Evolutionary conservation across 2,888 invertebrate genomes (phyloP).

Genomic region (Cataglyphis livida): DNA sequence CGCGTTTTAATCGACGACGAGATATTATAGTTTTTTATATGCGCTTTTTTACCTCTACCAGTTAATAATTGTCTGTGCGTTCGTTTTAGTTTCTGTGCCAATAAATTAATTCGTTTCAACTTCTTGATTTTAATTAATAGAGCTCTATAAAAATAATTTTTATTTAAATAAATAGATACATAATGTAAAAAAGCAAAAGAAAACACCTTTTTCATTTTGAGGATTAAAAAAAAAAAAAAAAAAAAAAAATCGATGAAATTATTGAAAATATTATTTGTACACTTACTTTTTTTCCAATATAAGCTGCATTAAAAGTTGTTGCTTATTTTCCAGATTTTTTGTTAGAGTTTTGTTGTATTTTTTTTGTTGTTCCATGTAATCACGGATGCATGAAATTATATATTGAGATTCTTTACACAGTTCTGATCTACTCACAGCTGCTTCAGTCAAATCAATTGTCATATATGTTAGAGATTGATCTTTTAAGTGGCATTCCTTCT

Average conservation of each 20-base stretch:
- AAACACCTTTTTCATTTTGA: conserved; percentile 1
- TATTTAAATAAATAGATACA: conserved; percentile 16
- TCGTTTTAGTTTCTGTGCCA: conserved; percentile 68
- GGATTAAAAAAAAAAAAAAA: not conserved
- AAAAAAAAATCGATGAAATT: not conserved
- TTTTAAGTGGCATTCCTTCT: conserved; percentile 78
- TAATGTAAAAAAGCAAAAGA: not conserved
- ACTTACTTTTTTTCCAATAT: conserved; percentile 79
- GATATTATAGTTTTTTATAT: conserved; percentile 55
- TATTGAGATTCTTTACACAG: conserved; percentile 79
- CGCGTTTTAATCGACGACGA: conserved; percentile 32
- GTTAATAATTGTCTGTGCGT: conserved; percentile 51
- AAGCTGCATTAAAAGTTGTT: conserved; percentile 74
- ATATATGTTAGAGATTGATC: conserved; percentile 76
- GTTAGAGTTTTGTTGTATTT: conserved; percentile 70
- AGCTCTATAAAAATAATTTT: conserved; percentile 71
- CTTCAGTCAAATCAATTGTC: conserved; percentile 78
- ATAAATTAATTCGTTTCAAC: conserved; percentile 69
- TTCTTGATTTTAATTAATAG: conserved; percentile 72
- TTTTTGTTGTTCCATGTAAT: conserved; percentile 80
- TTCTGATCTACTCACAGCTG: conserved; percentile 78
- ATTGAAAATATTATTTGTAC: not conserved
- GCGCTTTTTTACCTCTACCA: conserved; percentile 57
- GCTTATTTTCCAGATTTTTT: conserved; percentile 75
- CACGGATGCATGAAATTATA: conserved; percentile 78